Percentiles rank a stretch among this genome's conserved stretches.
Conservation (phyloP, 1,140 invertebrate genomes). For the Odontomachus brunneus region DNA sequence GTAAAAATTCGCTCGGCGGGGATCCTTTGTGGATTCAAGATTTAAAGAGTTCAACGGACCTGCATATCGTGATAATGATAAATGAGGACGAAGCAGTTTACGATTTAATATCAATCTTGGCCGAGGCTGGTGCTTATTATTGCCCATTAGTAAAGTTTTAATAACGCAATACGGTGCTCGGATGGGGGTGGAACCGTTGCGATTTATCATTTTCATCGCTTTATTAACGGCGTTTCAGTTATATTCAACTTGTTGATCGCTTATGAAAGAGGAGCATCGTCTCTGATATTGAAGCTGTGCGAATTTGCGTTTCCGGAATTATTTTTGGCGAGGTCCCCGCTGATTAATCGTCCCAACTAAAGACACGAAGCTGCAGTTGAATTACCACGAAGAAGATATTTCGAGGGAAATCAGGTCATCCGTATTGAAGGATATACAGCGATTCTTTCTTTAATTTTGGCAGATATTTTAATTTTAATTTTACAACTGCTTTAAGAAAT, state of each 20-base stretch:
- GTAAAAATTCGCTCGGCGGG: constrained; percentile 40
- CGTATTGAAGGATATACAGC: background rate
- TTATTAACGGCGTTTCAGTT: constrained; percentile 73
- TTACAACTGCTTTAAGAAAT: background rate
- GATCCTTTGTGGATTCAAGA: constrained; percentile 56
- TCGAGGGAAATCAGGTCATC: constrained; percentile 8
- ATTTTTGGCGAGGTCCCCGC: constrained; percentile 56
- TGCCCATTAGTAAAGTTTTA: constrained; percentile 77
- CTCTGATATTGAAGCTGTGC: constrained; percentile 54
- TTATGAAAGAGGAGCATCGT: constrained; percentile 61
- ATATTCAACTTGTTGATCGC: constrained; percentile 74
- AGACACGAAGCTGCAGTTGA: constrained; percentile 40
- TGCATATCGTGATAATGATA: constrained; percentile 77
- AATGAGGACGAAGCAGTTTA: constrained; percentile 74
- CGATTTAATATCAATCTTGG: constrained; percentile 79
- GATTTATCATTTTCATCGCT: constrained; percentile 77
- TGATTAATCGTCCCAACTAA: constrained; percentile 56
- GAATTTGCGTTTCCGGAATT: constrained; percentile 63
- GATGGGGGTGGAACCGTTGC: constrained; percentile 69
- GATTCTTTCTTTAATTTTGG: background rate
- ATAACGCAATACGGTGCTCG: constrained; percentile 73
- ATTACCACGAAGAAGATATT: constrained; percentile 27
- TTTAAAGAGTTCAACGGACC: constrained; percentile 58
- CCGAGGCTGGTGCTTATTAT: constrained; percentile 74
- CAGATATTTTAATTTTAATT: background rate